Evolutionary conservation across 2,113 vertebrate species (phyloP).

Genomic region (Oreochromis spilurus): DNA sequence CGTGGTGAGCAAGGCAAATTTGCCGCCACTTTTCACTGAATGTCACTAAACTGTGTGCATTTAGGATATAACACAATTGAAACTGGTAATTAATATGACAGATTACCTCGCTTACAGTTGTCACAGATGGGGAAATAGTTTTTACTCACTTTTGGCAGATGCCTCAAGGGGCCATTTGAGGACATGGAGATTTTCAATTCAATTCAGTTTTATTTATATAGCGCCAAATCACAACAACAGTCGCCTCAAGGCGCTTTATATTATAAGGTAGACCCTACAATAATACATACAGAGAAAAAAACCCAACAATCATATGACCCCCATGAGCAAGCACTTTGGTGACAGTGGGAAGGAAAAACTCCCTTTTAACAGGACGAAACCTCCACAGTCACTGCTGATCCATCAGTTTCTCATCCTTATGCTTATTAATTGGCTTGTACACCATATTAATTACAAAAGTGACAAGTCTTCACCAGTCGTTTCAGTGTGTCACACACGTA

Average conservation of each 20-base stretch:
- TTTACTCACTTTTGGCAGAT: background rate
- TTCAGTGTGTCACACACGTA: background rate
- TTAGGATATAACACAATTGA: background rate
- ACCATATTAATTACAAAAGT: background rate
- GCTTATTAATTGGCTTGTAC: background rate
- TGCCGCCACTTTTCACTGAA: background rate
- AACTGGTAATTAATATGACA: background rate
- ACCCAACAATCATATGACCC: background rate
- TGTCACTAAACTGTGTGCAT: background rate
- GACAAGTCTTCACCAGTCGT: background rate
- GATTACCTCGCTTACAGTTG: background rate
- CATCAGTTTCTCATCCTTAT: background rate
- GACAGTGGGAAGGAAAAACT: background rate
- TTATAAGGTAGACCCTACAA: background rate
- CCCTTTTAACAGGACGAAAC: background rate
- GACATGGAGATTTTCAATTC: background rate
- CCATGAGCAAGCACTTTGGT: background rate
- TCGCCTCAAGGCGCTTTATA: background rate
- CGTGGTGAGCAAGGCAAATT: background rate
- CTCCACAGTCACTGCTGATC: background rate
- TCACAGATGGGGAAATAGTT: background rate
- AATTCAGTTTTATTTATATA: background rate
- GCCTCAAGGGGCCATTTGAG: background rate
- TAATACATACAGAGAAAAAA: background rate
- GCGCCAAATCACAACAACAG: background rate